Conservation (phyloP, 2,797 vertebrate genomes). For the Lagorchestes hirsutus region DNA sequence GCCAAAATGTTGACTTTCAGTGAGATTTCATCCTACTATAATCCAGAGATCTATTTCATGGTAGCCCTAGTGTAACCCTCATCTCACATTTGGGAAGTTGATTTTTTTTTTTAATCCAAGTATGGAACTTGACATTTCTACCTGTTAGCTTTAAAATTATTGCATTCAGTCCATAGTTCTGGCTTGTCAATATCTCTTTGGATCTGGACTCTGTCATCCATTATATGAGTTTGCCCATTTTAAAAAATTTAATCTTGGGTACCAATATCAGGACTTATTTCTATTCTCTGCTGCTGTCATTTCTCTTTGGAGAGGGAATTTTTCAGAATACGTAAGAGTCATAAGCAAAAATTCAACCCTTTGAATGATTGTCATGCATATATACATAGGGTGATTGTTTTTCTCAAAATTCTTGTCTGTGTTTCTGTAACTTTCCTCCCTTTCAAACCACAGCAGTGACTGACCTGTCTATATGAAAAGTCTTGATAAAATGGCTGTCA, state of each 20-base stretch:
- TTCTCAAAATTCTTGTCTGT: not conserved
- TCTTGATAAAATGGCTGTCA: not conserved
- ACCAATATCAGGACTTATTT: not conserved
- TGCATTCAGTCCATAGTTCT: not conserved
- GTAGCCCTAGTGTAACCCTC: not conserved
- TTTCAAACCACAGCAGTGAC: not conserved
- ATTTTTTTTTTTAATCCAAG: not conserved
- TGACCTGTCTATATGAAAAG: slow-evolving; percentile 22
- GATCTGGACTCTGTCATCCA: not conserved
- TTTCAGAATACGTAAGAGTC: not conserved
- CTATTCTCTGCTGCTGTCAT: not conserved
- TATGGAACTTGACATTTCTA: not conserved
- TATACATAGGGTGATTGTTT: not conserved
- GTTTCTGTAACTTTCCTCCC: not conserved
- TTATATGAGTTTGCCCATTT: not conserved
- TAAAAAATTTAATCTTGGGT: not conserved
- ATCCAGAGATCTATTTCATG: not conserved
- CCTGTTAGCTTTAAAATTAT: not conserved
- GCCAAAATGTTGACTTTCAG: not conserved
- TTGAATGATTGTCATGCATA: not conserved
- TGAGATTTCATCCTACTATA: not conserved
- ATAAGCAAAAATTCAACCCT: not conserved
- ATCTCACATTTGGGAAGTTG: not conserved
- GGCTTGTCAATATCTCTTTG: not conserved
- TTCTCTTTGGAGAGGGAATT: not conserved